Evolutionary conservation across 1,140 invertebrate genomes (phyloP).

Genomic region (Telenomus remus): DNA sequence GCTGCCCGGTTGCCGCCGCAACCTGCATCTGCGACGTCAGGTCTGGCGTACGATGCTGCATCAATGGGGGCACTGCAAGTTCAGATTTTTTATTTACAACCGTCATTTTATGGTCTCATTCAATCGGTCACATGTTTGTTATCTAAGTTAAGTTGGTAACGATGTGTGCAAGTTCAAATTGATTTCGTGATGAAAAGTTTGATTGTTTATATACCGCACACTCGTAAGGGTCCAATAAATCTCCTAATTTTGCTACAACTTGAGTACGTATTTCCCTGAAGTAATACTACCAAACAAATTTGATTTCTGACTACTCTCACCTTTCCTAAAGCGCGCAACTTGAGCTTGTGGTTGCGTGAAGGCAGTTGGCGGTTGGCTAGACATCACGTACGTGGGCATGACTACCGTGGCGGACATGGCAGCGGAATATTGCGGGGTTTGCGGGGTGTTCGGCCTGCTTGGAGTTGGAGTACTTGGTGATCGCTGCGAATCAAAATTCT

Average conservation of each 20-base stretch:
- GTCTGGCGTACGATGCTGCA: conserved; percentile 78
- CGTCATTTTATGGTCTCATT: background rate
- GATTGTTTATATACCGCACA: too few relatives aligned
- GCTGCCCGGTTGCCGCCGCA: conserved; percentile 87
- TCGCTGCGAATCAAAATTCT: conserved; percentile 69
- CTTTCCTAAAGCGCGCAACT: conserved; percentile 74
- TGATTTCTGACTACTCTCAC: too few relatives aligned
- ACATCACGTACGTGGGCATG: conserved; percentile 75
- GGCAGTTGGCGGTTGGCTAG: conserved; percentile 72
- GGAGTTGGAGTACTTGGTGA: conserved; percentile 81
- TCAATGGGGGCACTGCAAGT: conserved; percentile 76
- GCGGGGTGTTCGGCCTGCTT: conserved; percentile 87
- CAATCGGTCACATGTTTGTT: background rate
- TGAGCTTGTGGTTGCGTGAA: conserved; percentile 76
- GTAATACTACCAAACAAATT: too few relatives aligned
- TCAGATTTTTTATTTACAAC: too few relatives aligned
- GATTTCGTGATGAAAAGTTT: too few relatives aligned
- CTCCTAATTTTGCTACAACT: too few relatives aligned
- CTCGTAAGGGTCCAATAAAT: too few relatives aligned
- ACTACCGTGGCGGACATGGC: conserved; percentile 74
- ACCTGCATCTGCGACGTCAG: conserved; percentile 84
- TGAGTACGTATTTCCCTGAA: too few relatives aligned
- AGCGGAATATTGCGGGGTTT: conserved; percentile 81
- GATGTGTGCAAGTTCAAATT: too few relatives aligned
- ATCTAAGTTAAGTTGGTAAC: too few relatives aligned